Percentiles rank a stretch among this genome's conserved stretches.
phyloP scores from a whole-genome alignment of 1,140 invertebrate species.

The Diorhabda sublineata region DNA sequence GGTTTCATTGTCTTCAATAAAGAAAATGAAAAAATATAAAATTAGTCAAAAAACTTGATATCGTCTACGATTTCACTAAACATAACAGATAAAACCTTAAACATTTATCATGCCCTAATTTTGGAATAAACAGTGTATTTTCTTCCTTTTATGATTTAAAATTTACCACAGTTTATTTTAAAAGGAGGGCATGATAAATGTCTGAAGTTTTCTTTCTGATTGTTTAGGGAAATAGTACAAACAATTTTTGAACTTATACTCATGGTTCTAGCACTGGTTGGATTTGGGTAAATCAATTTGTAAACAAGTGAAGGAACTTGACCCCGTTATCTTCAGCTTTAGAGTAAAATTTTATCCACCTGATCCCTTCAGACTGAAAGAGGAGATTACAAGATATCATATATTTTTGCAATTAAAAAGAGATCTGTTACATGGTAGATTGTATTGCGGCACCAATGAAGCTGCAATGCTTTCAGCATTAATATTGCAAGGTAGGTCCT shows the following conservation, averaged over 20 bases:
- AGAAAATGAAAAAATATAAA: too few species aligned
- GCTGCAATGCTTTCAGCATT: constrained; percentile 86
- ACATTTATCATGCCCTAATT: too few species aligned
- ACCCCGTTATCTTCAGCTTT: constrained; percentile 85
- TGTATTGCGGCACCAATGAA: constrained; percentile 87
- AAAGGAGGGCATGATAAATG: too few species aligned
- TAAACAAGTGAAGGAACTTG: constrained; percentile 92
- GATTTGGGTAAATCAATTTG: constrained; percentile 89
- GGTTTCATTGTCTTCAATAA: too few species aligned
- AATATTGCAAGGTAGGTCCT: constrained; percentile 81
- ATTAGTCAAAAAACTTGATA: too few species aligned
- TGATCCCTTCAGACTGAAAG: constrained; percentile 78
- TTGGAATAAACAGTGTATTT: too few species aligned
- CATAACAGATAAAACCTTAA: too few species aligned
- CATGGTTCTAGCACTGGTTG: constrained; percentile 84
- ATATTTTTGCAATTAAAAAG: constrained; percentile 91
- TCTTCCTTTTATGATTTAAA: too few species aligned
- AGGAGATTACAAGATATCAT: constrained; percentile 86
- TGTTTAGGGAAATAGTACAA: too few species aligned
- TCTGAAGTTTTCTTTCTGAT: too few species aligned
- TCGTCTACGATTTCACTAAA: too few species aligned
- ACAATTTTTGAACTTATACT: constrained; percentile 23
- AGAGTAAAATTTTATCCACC: constrained; percentile 93
- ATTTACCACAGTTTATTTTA: too few species aligned
- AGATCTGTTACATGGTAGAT: constrained; percentile 88